phyloP scores from a whole-genome alignment of 2,113 vertebrate genomes.

The Spea bombifrons region DNA sequence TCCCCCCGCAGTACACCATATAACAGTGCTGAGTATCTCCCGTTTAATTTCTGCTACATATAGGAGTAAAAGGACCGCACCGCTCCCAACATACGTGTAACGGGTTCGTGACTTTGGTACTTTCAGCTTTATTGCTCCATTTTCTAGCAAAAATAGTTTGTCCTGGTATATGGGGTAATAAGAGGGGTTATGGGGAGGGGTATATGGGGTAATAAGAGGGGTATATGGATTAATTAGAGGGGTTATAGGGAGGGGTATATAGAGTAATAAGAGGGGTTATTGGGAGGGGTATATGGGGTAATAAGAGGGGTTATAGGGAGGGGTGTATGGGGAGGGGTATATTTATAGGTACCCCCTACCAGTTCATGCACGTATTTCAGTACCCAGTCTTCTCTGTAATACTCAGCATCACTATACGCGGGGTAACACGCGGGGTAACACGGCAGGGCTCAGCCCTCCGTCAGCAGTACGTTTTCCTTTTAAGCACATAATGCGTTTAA shows the following conservation, averaged over 20 bases:
- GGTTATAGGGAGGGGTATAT: not conserved
- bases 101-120: too few relatives aligned
- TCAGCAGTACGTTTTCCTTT: not conserved
- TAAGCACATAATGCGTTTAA: not conserved
- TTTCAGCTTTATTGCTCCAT: too few relatives aligned
- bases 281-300: too few relatives aligned
- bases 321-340: not conserved
- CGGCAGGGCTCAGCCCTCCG: constrained; percentile 1
- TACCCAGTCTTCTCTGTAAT: not conserved
- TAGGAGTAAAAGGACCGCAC: too few relatives aligned
- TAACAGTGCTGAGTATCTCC: not conserved
- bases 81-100: not conserved
- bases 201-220: not conserved
- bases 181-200: not conserved
- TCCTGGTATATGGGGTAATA: not conserved
- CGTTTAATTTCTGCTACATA: too few relatives aligned
- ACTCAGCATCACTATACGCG: constrained; percentile 18
- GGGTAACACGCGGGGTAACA: not conserved
- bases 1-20: not conserved
- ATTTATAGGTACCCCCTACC: not conserved
- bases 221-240: not conserved
- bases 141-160: too few relatives aligned
- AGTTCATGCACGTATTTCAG: not conserved
- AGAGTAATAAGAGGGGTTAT: too few relatives aligned
- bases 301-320: not conserved